Conservation (phyloP, 2,888 invertebrate species). For the Tipula confusa region DNA sequence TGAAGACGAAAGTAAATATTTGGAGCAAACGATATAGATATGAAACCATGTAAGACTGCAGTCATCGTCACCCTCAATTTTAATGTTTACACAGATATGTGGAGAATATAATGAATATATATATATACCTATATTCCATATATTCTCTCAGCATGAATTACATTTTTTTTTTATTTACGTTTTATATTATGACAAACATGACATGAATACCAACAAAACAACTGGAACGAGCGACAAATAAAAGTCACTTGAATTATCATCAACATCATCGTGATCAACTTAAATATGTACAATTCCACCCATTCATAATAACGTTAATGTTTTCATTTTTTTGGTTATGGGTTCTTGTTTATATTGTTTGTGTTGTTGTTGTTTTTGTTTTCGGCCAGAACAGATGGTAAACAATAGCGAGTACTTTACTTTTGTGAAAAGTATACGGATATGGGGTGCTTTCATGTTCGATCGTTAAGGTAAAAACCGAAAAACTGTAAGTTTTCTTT, state of each 20-base stretch:
- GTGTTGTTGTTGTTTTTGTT: not conserved
- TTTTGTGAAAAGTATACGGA: not conserved
- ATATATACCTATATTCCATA: not conserved
- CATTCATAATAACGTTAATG: not conserved
- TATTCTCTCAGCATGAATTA: not conserved
- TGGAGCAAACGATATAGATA: not conserved
- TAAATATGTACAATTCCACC: not conserved
- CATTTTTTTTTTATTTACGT: not conserved
- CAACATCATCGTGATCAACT: conserved; percentile 12
- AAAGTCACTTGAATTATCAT: conserved; percentile 25
- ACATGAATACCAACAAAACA: conserved; percentile 20
- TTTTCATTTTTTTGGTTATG: not conserved
- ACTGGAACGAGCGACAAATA: not conserved
- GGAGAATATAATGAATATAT: no score
- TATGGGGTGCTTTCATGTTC: not conserved
- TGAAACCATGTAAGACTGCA: not conserved
- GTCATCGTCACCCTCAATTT: not conserved
- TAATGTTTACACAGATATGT: not conserved
- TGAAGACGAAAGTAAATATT: not conserved
- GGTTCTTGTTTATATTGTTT: no score
- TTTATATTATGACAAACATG: conserved; percentile 8
- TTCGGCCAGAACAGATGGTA: not conserved
- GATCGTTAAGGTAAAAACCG: not conserved
- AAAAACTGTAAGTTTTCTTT: not conserved
- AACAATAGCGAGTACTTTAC: not conserved